Base-by-base conservation (phyloP, 2,797 vertebrate genomes). In the Ptychobarbus kaznakovi region DNA sequence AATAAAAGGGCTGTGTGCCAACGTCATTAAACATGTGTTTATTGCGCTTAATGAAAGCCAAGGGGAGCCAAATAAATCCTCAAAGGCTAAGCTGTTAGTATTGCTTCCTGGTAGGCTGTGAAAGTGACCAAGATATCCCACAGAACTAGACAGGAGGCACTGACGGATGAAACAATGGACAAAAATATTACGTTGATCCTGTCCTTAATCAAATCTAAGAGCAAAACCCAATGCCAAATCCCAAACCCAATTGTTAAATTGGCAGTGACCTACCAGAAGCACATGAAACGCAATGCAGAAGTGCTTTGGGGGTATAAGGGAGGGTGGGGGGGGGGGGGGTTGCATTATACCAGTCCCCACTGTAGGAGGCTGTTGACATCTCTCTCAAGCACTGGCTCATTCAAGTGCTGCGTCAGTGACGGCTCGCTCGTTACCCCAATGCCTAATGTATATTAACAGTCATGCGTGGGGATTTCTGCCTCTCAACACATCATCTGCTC, bases 41-140 rank as follows among this genome's bases (percentile, higher is more conserved):
- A 90, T 84, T 84, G 89, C 80, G 65, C 77, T 83, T 87, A 90
- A 88, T 87, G 78, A 87, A 90, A 83, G 63, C 86, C 86, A 84
- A 88, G 78, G 84, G 87, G 78, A 87, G 83, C 84, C 89, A 87
- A 87, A 88, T 86, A 80, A 85, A 87, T 87, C 86, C 84, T 86
- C 44, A 56, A 90, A 85, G 87, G 84, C 83, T 79, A 83, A 69
- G 68, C 70, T 86, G 80, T 79, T 87, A 88, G 73, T 80, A 76
- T 66, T 80, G 73, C 81, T 81, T 86, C 81, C 82, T 84, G 51
- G 65, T 40, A 81, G 53, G 49, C n/a, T 69, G 63, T 63, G 70
- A 85, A 87, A 88, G 65, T 83, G 65, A 85, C 84, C 83, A 69
- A 65, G 82, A 83, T 58, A 69, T 85, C 70, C 40, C 18, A 32